Evolutionary conservation across 1,140 invertebrate genomes (phyloP).

Genomic region (Drosophila rhopaloa): DNA sequence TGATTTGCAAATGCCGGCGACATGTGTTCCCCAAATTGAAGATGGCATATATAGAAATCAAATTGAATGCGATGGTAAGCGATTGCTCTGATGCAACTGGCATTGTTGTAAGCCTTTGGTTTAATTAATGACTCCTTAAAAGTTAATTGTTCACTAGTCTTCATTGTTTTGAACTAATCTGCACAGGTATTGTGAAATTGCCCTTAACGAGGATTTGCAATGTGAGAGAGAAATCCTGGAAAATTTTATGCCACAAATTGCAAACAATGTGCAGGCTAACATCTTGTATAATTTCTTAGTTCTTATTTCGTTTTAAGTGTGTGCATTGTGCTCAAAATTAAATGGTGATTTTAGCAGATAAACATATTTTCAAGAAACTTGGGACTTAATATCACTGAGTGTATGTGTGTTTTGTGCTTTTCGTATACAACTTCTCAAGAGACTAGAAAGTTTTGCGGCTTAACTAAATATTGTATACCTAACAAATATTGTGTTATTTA

Average conservation of each 20-base stretch:
- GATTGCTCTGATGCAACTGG: conserved; percentile 1
- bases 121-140: conserved; percentile 26
- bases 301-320: neutral
- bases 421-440: too few species aligned
- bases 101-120: conserved; percentile 14
- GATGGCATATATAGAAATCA: conserved; percentile 41
- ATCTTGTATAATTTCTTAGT: too few species aligned
- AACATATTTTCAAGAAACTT: neutral
- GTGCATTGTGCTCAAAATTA: too few species aligned
- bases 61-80: conserved; percentile 42
- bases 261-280: neutral
- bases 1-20: conserved; percentile 50
- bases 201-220: conserved; percentile 4
- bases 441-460: too few species aligned
- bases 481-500: too few species aligned
- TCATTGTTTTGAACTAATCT: conserved; percentile 4
- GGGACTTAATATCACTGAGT: neutral
- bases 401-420: too few species aligned
- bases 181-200: conserved; percentile 13
- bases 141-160: conserved; percentile 13
- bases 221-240: too few species aligned
- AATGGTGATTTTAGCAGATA: neutral
- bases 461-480: too few species aligned
- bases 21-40: conserved; percentile 53
- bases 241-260: neutral